These are phyloP conservation scores for Margaritifera margaritifera DNA, from an alignment of 2,888 invertebrate genomes.

Conservation along the genomic window DNA sequence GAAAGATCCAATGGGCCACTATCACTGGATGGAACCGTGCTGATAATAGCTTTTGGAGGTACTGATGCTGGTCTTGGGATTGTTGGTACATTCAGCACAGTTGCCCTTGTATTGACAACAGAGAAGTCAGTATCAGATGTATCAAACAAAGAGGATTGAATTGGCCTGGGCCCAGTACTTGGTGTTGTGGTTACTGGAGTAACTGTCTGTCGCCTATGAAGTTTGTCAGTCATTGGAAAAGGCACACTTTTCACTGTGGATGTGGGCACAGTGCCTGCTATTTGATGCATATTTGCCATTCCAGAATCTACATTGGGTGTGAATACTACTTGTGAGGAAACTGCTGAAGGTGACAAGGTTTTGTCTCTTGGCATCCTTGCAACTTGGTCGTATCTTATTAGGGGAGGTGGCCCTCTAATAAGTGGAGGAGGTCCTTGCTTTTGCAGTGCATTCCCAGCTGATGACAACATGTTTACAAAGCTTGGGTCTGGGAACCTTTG, in stretches of 20 bases:
- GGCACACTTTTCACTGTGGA: slow-evolving; percentile 9
- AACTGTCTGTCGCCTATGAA: slow-evolving; percentile 14
- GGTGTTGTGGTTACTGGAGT: slow-evolving; percentile 1
- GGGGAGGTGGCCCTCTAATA: slow-evolving; percentile 48
- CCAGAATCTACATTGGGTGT: not conserved
- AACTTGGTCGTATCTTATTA: slow-evolving; percentile 37
- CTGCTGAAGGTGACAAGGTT: not conserved
- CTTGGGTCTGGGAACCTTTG: slow-evolving; percentile 6
- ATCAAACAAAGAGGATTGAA: slow-evolving; percentile 31
- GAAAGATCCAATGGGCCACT: slow-evolving; percentile 1
- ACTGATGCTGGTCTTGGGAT: slow-evolving; percentile 22
- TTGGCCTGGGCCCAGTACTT: slow-evolving; percentile 15
- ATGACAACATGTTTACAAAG: not conserved
- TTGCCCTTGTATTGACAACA: slow-evolving; percentile 19
- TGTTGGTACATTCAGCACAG: slow-evolving; percentile 49
- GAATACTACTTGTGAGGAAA: not conserved
- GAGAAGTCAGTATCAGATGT: slow-evolving; percentile 28
- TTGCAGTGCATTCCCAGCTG: not conserved
- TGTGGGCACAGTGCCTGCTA: slow-evolving; percentile 4
- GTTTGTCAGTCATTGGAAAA: slow-evolving; percentile 26
- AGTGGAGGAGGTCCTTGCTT: slow-evolving; percentile 36
- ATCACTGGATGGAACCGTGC: not conserved
- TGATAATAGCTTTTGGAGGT: slow-evolving; percentile 5
- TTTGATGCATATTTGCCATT: slow-evolving; percentile 6
- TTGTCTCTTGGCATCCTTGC: slow-evolving; percentile 15